Base-by-base conservation (phyloP, 1,140 invertebrate species). In the fruit fly (Drosophila melanogaster) region DNA sequence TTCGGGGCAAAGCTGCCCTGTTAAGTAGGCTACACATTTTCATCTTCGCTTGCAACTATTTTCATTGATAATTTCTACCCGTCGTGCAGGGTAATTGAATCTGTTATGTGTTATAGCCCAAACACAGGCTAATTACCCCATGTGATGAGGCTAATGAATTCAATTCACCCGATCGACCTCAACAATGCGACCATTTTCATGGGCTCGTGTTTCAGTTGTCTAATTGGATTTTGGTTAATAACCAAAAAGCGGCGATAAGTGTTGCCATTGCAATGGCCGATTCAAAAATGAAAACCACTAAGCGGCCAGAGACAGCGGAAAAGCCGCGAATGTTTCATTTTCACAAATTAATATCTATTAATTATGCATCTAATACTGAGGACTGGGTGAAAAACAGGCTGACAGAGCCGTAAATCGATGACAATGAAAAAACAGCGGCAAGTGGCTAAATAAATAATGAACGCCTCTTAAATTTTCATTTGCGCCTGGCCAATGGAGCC, bases 391-490 rank as follows among this genome's bases (percentile, higher is more conserved):
- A 41, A 44, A 55, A 17, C 1, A 17, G 55, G 47, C 40, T 46
- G 35, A 26, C 62, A 33, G 24, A 5, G n/a, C 37, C 41, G 35
- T 57, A 57, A 70, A 70, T 70, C 67, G 65, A 70, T 70, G 64
- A 40, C 19, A 19, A 37, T 37, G 35, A 35, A 72, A 73, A 53
- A 73, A 71, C 30, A 40, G 19, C 46, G 33, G 30, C 11, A 15
- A 50, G 46, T 38, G 74, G 54, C 73, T 57, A 64, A 76, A 79
- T 77, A 78, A 83, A 83, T 79, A 84, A 84, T 84, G 80, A 72
- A 84, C n/a, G 60, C 70, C 80, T 76, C 80, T 79, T 84, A 71
- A 84, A 84, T 84, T 84, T 84, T 84, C 80, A 84, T 84, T 84
- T 72, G 53, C 57, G 15, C 65, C 62, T 33, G 64, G 41, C 26